These are phyloP conservation scores for Agrochola circellaris DNA, from an alignment of 2,888 invertebrate genomes.

Conservation along the genomic window DNA sequence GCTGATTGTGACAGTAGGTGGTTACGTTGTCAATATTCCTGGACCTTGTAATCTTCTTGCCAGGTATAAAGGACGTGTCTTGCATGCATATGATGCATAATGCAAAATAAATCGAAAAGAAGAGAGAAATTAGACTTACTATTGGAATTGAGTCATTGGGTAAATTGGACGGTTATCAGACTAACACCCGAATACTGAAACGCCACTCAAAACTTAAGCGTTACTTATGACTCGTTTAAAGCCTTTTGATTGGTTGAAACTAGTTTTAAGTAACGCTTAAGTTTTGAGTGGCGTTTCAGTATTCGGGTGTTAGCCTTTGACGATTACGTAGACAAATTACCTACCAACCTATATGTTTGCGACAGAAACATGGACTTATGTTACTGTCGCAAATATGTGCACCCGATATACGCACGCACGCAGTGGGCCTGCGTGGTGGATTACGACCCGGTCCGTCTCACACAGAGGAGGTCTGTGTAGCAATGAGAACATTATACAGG, in stretches of 20 bases:
- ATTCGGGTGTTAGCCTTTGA: too few relatives aligned
- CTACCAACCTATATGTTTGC: neutral
- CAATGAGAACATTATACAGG: neutral
- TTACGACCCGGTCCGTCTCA: neutral
- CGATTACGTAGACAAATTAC: neutral
- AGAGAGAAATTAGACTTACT: neutral
- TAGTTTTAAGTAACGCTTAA: too few relatives aligned
- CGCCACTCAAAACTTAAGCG: too few relatives aligned
- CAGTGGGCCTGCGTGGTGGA: neutral
- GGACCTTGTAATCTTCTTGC: constrained; percentile 25
- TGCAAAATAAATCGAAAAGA: constrained; percentile 2
- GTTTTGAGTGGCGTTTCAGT: too few relatives aligned
- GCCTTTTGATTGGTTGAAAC: too few relatives aligned
- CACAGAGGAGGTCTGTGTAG: neutral
- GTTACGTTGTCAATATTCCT: constrained; percentile 33
- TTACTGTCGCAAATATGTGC: neutral
- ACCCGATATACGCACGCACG: neutral
- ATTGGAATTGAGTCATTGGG: neutral
- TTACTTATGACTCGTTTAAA: too few relatives aligned
- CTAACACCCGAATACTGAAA: too few relatives aligned
- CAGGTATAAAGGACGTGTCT: neutral
- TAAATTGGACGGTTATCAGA: neutral
- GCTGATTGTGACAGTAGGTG: constrained; percentile 14
- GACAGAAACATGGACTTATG: neutral
- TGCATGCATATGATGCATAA: constrained; percentile 15